A percentile compares a stretch with the other conserved stretches of the same genome.
Evolutionary conservation across 2,113 vertebrate genomes (phyloP).

Genomic region (Oenanthe melanoleuca): DNA sequence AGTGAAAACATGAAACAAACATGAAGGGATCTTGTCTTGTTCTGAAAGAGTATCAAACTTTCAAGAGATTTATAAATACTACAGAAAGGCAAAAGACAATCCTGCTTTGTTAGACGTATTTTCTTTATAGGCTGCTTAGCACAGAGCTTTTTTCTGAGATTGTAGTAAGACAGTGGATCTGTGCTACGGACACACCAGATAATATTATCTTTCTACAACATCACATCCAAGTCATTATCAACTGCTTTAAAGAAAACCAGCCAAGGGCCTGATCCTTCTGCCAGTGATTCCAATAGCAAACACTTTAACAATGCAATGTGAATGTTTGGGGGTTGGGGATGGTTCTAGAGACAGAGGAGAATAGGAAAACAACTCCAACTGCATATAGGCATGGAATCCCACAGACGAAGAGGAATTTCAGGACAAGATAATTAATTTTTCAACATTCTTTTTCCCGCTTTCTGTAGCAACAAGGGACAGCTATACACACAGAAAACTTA

Average conservation of each 20-base stretch:
- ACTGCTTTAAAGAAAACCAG: conserved; percentile 27
- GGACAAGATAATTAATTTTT: conserved; percentile 27
- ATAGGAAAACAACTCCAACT: neutral
- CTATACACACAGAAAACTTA: conserved; percentile 34
- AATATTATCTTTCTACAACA: conserved; percentile 44
- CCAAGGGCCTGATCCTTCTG: neutral
- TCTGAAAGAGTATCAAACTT: conserved; percentile 38
- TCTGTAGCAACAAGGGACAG: neutral
- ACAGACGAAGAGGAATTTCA: conserved; percentile 10
- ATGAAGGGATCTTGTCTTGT: neutral
- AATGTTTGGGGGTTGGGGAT: neutral
- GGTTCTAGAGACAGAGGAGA: neutral
- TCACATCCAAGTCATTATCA: conserved; percentile 25
- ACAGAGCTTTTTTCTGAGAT: neutral
- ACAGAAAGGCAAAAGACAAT: neutral
- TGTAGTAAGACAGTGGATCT: neutral
- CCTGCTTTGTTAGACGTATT: conserved; percentile 1
- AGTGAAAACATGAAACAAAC: conserved; percentile 56
- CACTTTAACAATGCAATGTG: neutral
- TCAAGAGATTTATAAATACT: conserved; percentile 24
- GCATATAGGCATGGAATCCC: neutral
- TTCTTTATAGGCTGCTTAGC: neutral
- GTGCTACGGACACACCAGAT: conserved; percentile 21
- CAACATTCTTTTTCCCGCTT: neutral
- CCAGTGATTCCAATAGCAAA: neutral